Conservation (phyloP, 64 coral and sea anemone species). For the Astreopora myriophthalma region DNA sequence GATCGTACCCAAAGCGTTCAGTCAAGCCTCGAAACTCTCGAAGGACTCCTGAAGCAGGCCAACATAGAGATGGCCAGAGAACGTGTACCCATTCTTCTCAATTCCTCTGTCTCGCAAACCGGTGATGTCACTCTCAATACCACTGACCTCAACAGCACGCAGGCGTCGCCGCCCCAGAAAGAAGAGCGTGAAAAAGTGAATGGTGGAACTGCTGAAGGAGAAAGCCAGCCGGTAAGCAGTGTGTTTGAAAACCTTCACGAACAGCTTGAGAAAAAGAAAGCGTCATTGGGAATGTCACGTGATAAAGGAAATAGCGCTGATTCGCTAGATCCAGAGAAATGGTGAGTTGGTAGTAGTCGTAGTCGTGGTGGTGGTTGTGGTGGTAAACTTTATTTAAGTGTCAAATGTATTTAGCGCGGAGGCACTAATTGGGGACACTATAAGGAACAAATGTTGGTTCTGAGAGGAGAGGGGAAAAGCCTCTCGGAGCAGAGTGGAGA, state of each 20-base stretch:
- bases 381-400: neutral
- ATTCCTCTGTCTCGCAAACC: constrained; percentile 50
- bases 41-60: constrained; percentile 75
- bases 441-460: too few relatives aligned
- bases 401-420: too few relatives aligned
- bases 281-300: constrained; percentile 61
- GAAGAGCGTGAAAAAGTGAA: constrained; percentile 46
- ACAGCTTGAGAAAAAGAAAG: constrained; percentile 82
- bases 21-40: constrained; percentile 64
- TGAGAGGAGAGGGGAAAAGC: too few relatives aligned
- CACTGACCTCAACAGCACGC: constrained; percentile 49
- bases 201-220: neutral
- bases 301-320: constrained; percentile 35
- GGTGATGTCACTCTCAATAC: constrained; percentile 56
- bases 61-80: constrained; percentile 63
- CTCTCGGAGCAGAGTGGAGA: too few relatives aligned
- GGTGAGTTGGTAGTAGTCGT: constrained; percentile 24
- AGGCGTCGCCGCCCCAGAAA: constrained; percentile 68
- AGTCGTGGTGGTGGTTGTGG: neutral
- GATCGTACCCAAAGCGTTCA: constrained; percentile 6
- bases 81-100: constrained; percentile 55
- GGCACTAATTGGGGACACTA: too few relatives aligned
- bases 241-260: constrained; percentile 68
- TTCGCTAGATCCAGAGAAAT: constrained; percentile 71
- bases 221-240: neutral